A percentile compares a stretch with the other conserved stretches of the same genome.
Conservation (phyloP, 2,888 invertebrate genomes). For the Chirona hameri region DNA sequence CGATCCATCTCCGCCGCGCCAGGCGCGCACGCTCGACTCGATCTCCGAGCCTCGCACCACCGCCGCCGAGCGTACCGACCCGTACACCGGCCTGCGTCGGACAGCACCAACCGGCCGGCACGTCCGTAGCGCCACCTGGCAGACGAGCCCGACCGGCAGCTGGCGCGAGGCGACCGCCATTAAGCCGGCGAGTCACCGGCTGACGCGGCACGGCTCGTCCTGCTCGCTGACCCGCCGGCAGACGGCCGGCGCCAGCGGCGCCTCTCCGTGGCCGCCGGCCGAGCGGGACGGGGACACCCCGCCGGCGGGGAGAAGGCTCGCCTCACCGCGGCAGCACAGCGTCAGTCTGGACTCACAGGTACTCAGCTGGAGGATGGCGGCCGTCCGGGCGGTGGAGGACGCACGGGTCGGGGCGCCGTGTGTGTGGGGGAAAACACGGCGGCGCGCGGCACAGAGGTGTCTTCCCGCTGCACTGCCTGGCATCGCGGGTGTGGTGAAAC, state of each 20-base stretch:
- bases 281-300: not conserved
- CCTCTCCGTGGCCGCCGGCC: conserved; percentile 33
- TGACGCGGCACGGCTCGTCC: conserved; percentile 39
- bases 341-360: conserved; percentile 2
- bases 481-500: too few relatives aligned
- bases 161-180: conserved; percentile 38
- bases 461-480: too few relatives aligned
- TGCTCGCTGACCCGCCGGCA: conserved; percentile 35
- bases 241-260: conserved; percentile 35
- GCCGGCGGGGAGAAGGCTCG: not conserved
- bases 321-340: not conserved
- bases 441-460: too few relatives aligned
- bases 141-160: not conserved
- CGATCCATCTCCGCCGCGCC: not conserved
- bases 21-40: not conserved
- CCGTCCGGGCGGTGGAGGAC: not conserved
- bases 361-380: not conserved
- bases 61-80: not conserved
- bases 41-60: not conserved
- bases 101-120: not conserved
- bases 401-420: not conserved
- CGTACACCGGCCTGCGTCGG: not conserved
- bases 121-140: not conserved
- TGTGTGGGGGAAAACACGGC: too few relatives aligned
- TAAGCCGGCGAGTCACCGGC: conserved; percentile 40